Conservation (phyloP, 35 echinoderm and acorn worm genomes). For the Diadema setosum region DNA sequence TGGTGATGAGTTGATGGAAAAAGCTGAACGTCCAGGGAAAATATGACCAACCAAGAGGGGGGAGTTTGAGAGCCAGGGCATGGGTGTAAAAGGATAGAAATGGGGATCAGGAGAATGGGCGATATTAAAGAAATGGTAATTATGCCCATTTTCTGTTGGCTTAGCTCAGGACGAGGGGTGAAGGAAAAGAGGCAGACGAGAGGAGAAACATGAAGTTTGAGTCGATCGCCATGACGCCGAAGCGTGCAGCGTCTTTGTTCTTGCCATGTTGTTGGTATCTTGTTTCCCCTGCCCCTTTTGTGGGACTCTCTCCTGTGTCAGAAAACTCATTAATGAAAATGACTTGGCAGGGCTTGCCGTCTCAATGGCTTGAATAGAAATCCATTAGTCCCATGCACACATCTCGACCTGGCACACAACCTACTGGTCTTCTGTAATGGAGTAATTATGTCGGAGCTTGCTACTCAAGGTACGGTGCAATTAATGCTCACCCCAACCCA, state of each 20-base stretch:
- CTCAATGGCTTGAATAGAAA: slow-evolving; percentile 39
- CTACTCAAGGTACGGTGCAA: slow-evolving; percentile 36
- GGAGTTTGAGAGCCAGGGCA: background rate
- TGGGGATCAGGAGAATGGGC: background rate
- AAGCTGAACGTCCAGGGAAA: background rate
- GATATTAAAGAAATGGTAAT: slow-evolving; percentile 18
- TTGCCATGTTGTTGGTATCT: slow-evolving; percentile 15
- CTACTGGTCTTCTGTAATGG: background rate
- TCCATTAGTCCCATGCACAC: slow-evolving; percentile 48
- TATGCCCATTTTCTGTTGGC: background rate
- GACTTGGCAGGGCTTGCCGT: slow-evolving; percentile 13
- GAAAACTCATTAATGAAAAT: slow-evolving; percentile 72
- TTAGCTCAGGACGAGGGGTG: background rate
- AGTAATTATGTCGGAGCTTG: slow-evolving; percentile 46
- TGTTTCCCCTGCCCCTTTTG: slow-evolving; percentile 24
- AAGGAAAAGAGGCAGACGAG: background rate
- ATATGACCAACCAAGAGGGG: background rate
- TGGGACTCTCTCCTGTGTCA: slow-evolving; percentile 44
- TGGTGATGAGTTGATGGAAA: too few species aligned
- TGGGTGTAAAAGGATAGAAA: background rate
- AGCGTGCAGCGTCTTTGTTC: slow-evolving; percentile 38
- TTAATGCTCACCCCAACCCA: slow-evolving; percentile 22
- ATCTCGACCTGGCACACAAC: background rate
- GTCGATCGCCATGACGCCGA: background rate
- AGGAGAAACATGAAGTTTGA: too few species aligned